A percentile compares a stretch with the other conserved stretches of the same genome.
Conservation (phyloP, 2,888 invertebrate species). For the Clunio marinus region DNA sequence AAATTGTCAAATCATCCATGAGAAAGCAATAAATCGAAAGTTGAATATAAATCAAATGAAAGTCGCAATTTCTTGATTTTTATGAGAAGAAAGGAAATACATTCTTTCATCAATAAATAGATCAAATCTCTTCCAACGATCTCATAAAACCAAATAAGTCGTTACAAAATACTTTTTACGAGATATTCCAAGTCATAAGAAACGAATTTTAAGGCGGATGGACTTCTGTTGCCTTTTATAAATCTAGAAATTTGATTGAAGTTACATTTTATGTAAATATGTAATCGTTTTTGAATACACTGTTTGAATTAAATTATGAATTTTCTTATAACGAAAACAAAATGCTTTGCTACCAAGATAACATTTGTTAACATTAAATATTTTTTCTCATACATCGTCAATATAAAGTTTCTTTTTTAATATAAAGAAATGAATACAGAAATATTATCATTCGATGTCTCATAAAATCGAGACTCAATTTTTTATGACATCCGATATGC, state of each 20-base stretch:
- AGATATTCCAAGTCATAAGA: not conserved
- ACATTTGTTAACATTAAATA: too few species aligned
- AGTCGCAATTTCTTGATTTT: too few species aligned
- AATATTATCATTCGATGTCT: not conserved
- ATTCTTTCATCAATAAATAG: not conserved
- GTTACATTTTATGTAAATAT: too few species aligned
- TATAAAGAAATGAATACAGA: not conserved
- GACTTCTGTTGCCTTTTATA: not conserved
- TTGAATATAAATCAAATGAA: not conserved
- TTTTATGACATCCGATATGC: slow-evolving; percentile 12
- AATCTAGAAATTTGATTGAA: not conserved
- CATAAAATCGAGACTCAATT: not conserved
- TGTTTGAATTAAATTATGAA: too few species aligned
- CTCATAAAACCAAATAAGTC: slow-evolving; percentile 26
- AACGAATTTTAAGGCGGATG: not conserved
- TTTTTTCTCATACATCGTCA: too few species aligned
- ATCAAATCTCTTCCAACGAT: slow-evolving; percentile 2
- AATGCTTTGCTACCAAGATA: too few species aligned
- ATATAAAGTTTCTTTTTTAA: not conserved
- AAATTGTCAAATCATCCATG: too few species aligned
- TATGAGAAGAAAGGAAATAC: not conserved
- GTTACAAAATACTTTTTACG: slow-evolving; percentile 13
- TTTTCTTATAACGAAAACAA: too few species aligned
- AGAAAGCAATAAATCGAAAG: too few species aligned
- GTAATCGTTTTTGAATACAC: too few species aligned